Base-by-base conservation (phyloP, 2,888 invertebrate genomes). In the Candidula unifasciata region DNA sequence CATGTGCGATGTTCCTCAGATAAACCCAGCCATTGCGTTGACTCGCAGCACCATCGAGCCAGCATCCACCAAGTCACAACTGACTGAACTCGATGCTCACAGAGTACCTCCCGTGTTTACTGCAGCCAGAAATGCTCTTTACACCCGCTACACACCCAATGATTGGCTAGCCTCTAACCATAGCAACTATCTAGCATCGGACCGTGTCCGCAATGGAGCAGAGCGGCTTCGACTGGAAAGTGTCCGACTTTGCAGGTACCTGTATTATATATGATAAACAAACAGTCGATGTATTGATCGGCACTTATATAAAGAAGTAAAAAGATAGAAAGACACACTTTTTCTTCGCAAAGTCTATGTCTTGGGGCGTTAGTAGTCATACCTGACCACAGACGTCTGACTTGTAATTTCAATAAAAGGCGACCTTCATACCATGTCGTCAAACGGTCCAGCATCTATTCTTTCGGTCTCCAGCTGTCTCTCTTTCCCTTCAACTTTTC, bases 111-210 rank as follows among this genome's bases (percentile, higher is more conserved):
- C 94, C 35, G 93, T 94, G 77, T 94, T 93, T 88, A 93, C 93
- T 35, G 93, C 94, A 16, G 93, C 94, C 79, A 89, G 94, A 81
- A 93, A 93, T 88, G 93, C 94, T 52, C 91, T 98, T 57, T 97
- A 97, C 93, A 97, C 98, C 0, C 90, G 94, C 78, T 98, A 97
- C 94, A 97, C 98, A 0, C 97, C 97, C 83, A 95, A 97, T 89
- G 98, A 98, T 94, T 98, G 98, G 98, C 96, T 96, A 87, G 97
- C 97, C 94, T 96, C 96, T 92, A 97, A 97, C 93, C 94, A 94
- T 92, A 94, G 92, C 93, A 95, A 96, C 92, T 98, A 96, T 93
- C 96, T 96, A 91, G 97, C 97, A 92, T 96, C 98, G 0, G 97
- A 98, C 92, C 96, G 96, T n/a, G 97, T 97, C 92, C 95, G 97